These are phyloP conservation scores for Tridacna gigas DNA, from an alignment of 2,888 invertebrate genomes.

Conservation along the genomic window DNA sequence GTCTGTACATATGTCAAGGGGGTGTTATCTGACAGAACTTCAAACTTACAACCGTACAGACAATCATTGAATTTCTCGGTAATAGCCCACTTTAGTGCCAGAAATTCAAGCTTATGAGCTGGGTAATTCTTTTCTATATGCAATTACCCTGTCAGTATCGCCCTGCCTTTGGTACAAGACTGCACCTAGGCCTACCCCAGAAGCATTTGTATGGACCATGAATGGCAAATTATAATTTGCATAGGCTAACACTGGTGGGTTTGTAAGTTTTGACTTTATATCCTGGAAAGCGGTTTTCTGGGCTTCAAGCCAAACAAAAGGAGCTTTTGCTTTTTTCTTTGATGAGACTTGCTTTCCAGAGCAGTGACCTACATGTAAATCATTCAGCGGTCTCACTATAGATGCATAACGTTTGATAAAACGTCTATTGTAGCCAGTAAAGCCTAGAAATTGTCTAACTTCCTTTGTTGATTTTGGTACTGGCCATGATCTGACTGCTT, in stretches of 20 bases:
- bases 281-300: constrained; percentile 22
- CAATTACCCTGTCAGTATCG: constrained; percentile 34
- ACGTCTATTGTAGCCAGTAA: constrained; percentile 5
- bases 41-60: constrained; percentile 38
- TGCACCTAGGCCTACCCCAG: too few relatives aligned
- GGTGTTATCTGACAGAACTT: constrained; percentile 44
- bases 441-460: background rate
- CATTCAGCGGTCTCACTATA: background rate
- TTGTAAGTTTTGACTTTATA: constrained; percentile 7
- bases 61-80: constrained; percentile 58
- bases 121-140: constrained; percentile 52
- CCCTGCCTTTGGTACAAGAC: too few relatives aligned
- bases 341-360: background rate
- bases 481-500: background rate
- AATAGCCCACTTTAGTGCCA: constrained; percentile 53
- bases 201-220: too few relatives aligned
- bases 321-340: background rate
- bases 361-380: background rate
- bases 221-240: constrained; percentile 27
- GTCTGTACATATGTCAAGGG: constrained; percentile 50
- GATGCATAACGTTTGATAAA: constrained; percentile 8
- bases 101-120: constrained; percentile 47
- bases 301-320: background rate
- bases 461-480: background rate
- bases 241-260: constrained; percentile 22